Evolutionary conservation across 1,140 invertebrate species (phyloP).

Genomic region (Melipona quadrifasciata): DNA sequence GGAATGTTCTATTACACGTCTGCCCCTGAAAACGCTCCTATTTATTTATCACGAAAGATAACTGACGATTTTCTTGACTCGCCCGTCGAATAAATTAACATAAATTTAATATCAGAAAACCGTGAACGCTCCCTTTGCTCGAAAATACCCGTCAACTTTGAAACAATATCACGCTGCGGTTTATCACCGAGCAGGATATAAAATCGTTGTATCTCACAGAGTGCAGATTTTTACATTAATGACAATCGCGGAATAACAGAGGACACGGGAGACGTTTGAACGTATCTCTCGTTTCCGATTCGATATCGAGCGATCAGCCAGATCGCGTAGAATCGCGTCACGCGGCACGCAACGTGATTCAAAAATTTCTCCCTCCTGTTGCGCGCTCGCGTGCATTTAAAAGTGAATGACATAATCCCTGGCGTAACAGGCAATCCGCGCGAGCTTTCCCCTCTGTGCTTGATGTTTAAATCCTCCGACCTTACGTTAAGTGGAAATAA

Average conservation of each 20-base stretch:
- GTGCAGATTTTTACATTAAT: neutral
- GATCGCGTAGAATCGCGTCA: neutral
- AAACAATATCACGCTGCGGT: too few species aligned
- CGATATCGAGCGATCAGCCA: slow-evolving; percentile 2
- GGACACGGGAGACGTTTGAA: neutral
- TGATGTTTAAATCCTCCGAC: slow-evolving; percentile 10
- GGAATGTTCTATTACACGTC: too few species aligned
- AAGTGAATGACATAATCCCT: slow-evolving; percentile 27
- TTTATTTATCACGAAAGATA: too few species aligned
- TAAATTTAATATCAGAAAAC: too few species aligned
- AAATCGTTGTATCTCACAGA: neutral
- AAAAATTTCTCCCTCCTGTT: slow-evolving; percentile 37
- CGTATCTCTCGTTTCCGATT: slow-evolving; percentile 13
- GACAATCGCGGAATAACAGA: neutral
- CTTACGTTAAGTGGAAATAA: slow-evolving; percentile 1
- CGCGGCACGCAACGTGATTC: slow-evolving; percentile 4
- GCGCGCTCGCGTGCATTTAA: slow-evolving; percentile 19
- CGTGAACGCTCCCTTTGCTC: too few species aligned
- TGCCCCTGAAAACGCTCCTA: too few species aligned
- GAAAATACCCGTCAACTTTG: too few species aligned
- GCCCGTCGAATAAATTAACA: too few species aligned
- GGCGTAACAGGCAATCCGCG: neutral
- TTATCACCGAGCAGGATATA: too few species aligned
- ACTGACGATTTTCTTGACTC: too few species aligned
- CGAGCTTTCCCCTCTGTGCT: neutral